Conservation (phyloP, 2,113 vertebrate species). For the Rousettus leschenaultii region DNA sequence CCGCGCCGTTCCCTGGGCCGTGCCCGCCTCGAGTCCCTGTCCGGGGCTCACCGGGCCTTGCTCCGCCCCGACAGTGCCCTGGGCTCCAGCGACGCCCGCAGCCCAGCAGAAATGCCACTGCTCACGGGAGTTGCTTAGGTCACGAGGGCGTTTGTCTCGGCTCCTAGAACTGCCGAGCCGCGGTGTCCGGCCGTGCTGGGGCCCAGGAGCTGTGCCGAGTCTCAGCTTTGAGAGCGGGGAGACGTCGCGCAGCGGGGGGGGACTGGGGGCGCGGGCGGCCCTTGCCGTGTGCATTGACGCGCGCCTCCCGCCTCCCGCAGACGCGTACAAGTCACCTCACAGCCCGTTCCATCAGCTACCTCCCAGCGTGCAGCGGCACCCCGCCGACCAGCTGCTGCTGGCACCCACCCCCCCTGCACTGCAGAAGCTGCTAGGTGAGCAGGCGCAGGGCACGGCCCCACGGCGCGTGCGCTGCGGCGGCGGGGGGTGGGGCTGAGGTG, state of each 20-base stretch:
- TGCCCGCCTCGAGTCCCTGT: too few species aligned
- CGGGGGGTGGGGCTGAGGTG: too few species aligned
- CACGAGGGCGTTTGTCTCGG: rapidly evolving
- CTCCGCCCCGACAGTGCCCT: not conserved
- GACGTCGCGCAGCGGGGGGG: too few species aligned
- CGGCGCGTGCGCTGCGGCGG: rapidly evolving
- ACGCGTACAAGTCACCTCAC: constrained; percentile 94
- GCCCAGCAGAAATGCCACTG: not conserved
- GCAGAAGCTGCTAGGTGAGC: constrained; percentile 95
- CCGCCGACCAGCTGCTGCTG: constrained; percentile 91
- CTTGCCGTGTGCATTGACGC: not conserved
- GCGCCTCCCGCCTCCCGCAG: constrained; percentile 70
- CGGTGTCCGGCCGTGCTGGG: rapidly evolving
- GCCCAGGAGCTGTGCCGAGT: not conserved
- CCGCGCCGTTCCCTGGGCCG: too few species aligned
- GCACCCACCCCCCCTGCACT: constrained; percentile 93
- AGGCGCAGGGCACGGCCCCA: rapidly evolving
- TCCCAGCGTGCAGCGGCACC: constrained; percentile 95
- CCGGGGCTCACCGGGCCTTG: too few species aligned
- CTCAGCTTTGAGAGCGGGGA: not conserved
- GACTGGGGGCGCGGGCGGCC: too few species aligned
- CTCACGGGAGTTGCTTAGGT: not conserved
- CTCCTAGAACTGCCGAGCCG: not conserved
- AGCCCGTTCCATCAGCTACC: constrained; percentile 98
- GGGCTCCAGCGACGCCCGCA: not conserved